Base-by-base conservation (phyloP, 92 coral and sea anemone genomes). In the Zoanthus gigantus region DNA sequence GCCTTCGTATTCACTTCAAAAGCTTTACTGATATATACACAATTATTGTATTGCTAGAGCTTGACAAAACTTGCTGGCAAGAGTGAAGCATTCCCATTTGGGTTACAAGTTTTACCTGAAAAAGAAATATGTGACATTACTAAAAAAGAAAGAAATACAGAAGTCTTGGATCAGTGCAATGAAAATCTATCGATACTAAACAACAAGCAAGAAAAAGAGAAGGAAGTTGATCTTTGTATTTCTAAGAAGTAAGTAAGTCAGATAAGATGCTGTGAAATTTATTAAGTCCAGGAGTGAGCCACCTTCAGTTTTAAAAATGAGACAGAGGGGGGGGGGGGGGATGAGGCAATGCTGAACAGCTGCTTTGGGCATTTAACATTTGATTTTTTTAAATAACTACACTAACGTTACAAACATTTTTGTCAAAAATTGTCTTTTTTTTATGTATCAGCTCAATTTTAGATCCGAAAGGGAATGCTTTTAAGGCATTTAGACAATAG, bases 31-130 rank as follows among this genome's bases (percentile, higher is more conserved):
- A 37, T 4, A 37, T 37, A 37, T 2, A 37, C 42, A 4, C n/a
- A 58, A 58, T 58, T 14, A 74, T 9, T 73, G 6, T 76, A 11
- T 7, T 77, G 29, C 28, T 34, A 77, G 82, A 45, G 53, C 45
- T 77, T 77, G 28, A 68, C 65, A 53, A 77, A 77, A 56, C 82
- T 77, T 77, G 82, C 82, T 32, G 82, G 68, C 32, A 77, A 77
- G 14, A 56, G 71, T 28, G 69, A 56, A 48, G 28, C 82, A 7
- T 77, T 77, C 47, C 82, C 13, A 12, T 56, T 77, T 56, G 82
- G 82, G 14, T 57, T 77, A 23, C 23, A 77, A 56, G 13, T 34
- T 77, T 37, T 77, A 8, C 82, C 82, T 12, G 47, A 56, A 30
- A 29, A 56, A 54, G 69, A 77, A 13, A 17, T 30, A 10, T 77